Conservation (phyloP, 2,797 vertebrate genomes). For the Propithecus perrieri region DNA sequence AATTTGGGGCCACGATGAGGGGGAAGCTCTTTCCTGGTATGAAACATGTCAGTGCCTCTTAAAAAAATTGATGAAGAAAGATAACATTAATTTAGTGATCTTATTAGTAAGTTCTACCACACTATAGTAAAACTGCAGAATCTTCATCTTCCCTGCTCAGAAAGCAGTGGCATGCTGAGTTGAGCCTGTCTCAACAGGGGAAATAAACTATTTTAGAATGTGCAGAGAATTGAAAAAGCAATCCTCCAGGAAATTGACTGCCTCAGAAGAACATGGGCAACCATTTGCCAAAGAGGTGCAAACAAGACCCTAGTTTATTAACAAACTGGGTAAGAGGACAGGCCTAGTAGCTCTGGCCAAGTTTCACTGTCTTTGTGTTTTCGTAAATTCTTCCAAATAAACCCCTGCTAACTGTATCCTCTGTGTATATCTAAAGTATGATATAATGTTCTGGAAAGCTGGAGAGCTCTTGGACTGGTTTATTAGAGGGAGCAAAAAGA, state of each 20-base stretch:
- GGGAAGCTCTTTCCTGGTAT: neutral
- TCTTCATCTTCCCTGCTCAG: neutral
- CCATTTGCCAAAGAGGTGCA: neutral
- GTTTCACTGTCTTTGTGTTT: neutral
- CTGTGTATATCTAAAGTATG: neutral
- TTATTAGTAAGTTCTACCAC: neutral
- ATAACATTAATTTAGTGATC: neutral
- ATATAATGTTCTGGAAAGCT: neutral
- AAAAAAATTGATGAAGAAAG: neutral
- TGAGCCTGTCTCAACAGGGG: neutral
- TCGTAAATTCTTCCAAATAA: neutral
- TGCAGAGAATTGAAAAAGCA: neutral
- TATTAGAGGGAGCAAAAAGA: neutral
- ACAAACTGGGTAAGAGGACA: neutral
- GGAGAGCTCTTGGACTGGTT: neutral
- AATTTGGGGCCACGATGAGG: neutral
- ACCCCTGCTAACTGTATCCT: neutral
- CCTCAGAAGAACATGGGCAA: neutral
- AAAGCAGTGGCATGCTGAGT: neutral
- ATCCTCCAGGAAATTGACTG: neutral
- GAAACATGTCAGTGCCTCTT: neutral
- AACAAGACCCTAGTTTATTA: neutral
- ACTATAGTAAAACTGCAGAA: neutral
- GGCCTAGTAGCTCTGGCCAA: neutral
- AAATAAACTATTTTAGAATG: constrained; percentile 16